Evolutionary conservation across 2,113 vertebrate species (phyloP).

Genomic region (Tenrec ecaudatus): DNA sequence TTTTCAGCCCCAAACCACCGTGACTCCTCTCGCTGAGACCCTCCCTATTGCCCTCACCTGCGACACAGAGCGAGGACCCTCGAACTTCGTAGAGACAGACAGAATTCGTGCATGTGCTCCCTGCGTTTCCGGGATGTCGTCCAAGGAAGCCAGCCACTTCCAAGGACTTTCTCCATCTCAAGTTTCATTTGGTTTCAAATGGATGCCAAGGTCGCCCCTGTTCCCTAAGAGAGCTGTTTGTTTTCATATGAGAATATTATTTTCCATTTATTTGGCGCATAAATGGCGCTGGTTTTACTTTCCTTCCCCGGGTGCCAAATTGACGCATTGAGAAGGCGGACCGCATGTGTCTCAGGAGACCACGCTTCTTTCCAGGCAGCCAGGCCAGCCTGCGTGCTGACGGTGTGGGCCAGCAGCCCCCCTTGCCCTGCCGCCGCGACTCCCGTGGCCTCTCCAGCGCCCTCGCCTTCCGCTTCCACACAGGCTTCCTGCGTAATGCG

Average conservation of each 20-base stretch:
- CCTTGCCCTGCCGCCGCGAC: no score
- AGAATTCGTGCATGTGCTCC: constrained; percentile 42
- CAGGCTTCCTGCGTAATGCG: neutral
- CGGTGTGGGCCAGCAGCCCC: neutral
- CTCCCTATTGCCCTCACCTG: neutral
- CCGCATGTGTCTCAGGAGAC: neutral
- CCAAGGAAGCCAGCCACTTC: constrained; percentile 70
- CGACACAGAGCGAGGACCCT: constrained; percentile 22
- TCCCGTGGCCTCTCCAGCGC: neutral
- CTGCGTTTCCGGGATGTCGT: constrained; percentile 54
- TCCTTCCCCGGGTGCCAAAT: constrained; percentile 17
- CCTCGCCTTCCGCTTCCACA: neutral
- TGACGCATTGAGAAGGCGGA: constrained; percentile 20
- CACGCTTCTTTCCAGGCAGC: neutral
- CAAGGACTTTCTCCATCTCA: constrained; percentile 66
- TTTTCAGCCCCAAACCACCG: constrained; percentile 5
- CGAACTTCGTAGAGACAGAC: constrained; percentile 36
- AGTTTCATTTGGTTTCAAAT: constrained; percentile 69
- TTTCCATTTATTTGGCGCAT: constrained; percentile 61
- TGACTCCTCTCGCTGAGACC: neutral
- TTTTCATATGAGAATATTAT: constrained; percentile 73
- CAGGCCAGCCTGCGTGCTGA: neutral
- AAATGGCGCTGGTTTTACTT: constrained; percentile 44
- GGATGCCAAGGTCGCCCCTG: constrained; percentile 60
- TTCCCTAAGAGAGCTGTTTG: constrained; percentile 67